phyloP scores from a whole-genome alignment of 1,140 invertebrate genomes.

The Teleopsis dalmanni region DNA sequence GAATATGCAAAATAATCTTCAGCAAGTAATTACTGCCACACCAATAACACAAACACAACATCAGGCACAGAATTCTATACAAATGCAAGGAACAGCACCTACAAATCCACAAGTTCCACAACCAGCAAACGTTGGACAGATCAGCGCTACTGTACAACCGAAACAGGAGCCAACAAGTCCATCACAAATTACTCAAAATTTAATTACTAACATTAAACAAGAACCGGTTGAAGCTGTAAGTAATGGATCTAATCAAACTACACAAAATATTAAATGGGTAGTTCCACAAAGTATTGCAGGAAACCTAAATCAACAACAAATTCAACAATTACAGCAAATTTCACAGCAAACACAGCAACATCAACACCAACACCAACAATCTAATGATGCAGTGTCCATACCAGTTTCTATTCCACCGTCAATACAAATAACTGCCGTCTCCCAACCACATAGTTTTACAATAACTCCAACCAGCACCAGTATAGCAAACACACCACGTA shows the following conservation, averaged over 20 bases:
- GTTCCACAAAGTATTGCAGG: slow-evolving; percentile 12
- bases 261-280: slow-evolving; percentile 11
- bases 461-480: slow-evolving; percentile 7
- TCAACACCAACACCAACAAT: slow-evolving; percentile 14
- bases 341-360: slow-evolving; percentile 24
- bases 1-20: slow-evolving; percentile 29
- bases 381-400: slow-evolving; percentile 16
- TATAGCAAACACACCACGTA: neutral
- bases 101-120: slow-evolving; percentile 9
- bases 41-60: slow-evolving; percentile 9
- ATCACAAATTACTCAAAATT: slow-evolving; percentile 16
- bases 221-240: slow-evolving; percentile 30
- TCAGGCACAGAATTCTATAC: slow-evolving; percentile 1
- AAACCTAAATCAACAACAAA: slow-evolving; percentile 21
- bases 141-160: slow-evolving; percentile 19
- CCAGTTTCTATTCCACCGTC: slow-evolving; percentile 37
- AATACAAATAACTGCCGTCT: slow-evolving; percentile 36
- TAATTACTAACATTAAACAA: slow-evolving; percentile 39
- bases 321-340: slow-evolving; percentile 20
- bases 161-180: slow-evolving; percentile 40
- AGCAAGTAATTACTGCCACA: slow-evolving; percentile 16
- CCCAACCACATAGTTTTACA: slow-evolving; percentile 21
- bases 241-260: neutral
- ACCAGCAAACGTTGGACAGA: slow-evolving; percentile 1
- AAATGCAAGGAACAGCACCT: slow-evolving; percentile 9